Percentiles rank a stretch among this genome's conserved stretches.
These are phyloP conservation scores for Edolisoma coerulescens DNA, from an alignment of 2,113 vertebrate genomes.

Conservation along the genomic window DNA sequence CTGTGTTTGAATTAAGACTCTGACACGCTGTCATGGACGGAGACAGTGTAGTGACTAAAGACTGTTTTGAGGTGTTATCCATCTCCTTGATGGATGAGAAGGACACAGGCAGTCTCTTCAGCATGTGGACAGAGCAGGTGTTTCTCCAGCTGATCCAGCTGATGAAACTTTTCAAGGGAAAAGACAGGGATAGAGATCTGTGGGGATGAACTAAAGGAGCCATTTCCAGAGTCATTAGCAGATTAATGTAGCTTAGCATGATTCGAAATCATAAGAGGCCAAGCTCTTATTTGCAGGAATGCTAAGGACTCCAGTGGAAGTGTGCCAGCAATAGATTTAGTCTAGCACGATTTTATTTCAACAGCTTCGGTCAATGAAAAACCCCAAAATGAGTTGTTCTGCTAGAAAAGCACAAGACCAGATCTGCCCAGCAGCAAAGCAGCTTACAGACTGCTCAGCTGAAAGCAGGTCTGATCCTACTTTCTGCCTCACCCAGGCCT, in stretches of 20 bases:
- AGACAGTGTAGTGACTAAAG: neutral
- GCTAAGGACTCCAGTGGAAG: slow-evolving; percentile 26
- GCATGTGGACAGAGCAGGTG: slow-evolving; percentile 51
- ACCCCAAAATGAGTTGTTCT: neutral
- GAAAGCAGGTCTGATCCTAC: neutral
- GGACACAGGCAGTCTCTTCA: neutral
- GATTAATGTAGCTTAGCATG: slow-evolving; percentile 37
- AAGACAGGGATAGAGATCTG: neutral
- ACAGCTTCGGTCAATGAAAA: neutral
- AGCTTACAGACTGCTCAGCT: neutral
- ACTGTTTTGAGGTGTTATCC: neutral
- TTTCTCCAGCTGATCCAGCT: slow-evolving; percentile 1
- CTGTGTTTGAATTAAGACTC: slow-evolving; percentile 14
- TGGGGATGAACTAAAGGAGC: slow-evolving; percentile 34
- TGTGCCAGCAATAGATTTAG: slow-evolving; percentile 33
- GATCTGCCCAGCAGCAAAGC: neutral
- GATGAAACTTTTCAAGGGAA: slow-evolving; percentile 6
- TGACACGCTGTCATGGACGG: neutral
- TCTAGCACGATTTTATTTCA: slow-evolving; percentile 22
- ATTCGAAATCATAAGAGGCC: neutral
- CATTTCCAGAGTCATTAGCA: slow-evolving; percentile 42
- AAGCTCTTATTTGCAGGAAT: slow-evolving; percentile 32
- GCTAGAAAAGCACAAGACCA: neutral
- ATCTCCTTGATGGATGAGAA: slow-evolving; percentile 15
- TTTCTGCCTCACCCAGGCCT: neutral